Evolutionary conservation across 64 coral and sea anemone species (phyloP).

Genomic region (Porites australiensis): DNA sequence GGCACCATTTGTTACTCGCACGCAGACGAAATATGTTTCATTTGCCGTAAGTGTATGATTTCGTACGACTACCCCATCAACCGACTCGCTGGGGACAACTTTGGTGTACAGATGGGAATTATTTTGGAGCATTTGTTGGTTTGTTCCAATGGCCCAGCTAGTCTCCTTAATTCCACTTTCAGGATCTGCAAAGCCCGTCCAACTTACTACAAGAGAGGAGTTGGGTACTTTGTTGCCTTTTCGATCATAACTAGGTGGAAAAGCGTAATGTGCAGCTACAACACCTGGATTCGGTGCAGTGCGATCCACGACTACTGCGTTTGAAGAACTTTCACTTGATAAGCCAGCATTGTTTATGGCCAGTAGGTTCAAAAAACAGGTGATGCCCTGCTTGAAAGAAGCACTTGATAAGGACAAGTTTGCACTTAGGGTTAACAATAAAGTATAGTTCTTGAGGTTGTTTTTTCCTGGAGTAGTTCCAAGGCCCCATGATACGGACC

Average conservation of each 20-base stretch:
- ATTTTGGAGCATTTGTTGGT: constrained; percentile 15
- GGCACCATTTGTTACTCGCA: constrained; percentile 85
- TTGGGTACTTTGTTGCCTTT: constrained; percentile 60
- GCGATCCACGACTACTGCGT: constrained; percentile 86
- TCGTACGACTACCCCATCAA: constrained; percentile 72
- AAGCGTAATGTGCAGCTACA: constrained; percentile 76
- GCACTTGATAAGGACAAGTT: constrained; percentile 20
- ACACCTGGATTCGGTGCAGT: constrained; percentile 72
- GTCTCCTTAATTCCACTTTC: constrained; percentile 82
- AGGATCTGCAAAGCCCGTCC: constrained; percentile 90
- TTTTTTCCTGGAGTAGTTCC: constrained; percentile 65
- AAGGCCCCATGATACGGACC: constrained; percentile 72
- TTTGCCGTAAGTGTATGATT: constrained; percentile 83
- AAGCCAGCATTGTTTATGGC: constrained; percentile 80
- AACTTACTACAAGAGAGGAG: constrained; percentile 74
- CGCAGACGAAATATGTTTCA: constrained; percentile 84
- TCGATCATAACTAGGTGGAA: constrained; percentile 81
- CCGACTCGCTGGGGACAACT: constrained; percentile 44
- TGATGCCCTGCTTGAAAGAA: constrained; percentile 58
- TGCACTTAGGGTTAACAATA: background rate
- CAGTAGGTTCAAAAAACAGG: constrained; percentile 70
- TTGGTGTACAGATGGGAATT: constrained; percentile 40
- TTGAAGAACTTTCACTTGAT: constrained; percentile 63
- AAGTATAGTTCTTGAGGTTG: constrained; percentile 65
- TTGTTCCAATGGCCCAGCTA: constrained; percentile 84